Percentiles rank a stretch among this genome's conserved stretches.
These are phyloP conservation scores for Eulimnadia texana DNA, from an alignment of 1,140 invertebrate genomes.

Conservation along the genomic window DNA sequence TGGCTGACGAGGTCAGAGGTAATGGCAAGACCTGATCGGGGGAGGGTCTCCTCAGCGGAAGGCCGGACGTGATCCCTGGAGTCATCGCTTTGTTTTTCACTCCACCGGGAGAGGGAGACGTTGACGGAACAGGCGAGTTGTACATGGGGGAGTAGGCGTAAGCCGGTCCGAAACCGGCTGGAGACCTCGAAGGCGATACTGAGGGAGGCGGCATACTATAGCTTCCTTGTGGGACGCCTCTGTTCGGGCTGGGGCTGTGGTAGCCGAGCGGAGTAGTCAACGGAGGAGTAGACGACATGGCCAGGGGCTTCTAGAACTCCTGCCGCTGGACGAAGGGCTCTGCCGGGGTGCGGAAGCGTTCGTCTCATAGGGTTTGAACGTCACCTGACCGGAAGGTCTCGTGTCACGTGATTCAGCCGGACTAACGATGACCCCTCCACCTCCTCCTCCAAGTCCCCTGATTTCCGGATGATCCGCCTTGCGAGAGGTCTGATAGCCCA, in stretches of 20 bases:
- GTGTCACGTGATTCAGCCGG: conserved; percentile 23
- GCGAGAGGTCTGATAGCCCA: not conserved
- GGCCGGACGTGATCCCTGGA: conserved; percentile 42
- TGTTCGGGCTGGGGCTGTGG: not conserved
- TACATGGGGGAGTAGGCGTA: not conserved
- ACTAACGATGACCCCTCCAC: conserved; percentile 1
- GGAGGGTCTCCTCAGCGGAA: conserved; percentile 36
- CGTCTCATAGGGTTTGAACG: conserved; percentile 7
- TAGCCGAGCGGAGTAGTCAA: no score
- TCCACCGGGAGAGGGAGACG: not conserved
- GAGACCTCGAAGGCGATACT: conserved; percentile 4
- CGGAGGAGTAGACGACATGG: no score
- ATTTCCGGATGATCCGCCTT: not conserved
- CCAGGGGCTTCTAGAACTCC: no score
- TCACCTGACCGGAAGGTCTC: conserved; percentile 15
- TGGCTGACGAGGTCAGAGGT: not conserved
- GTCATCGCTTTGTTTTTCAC: conserved; percentile 16
- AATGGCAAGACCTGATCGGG: not conserved
- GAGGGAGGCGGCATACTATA: conserved; percentile 6
- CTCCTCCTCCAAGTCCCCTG: not conserved
- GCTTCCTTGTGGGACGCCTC: not conserved
- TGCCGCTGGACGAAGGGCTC: no score
- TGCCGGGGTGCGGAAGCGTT: conserved; percentile 8
- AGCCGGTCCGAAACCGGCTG: not conserved
- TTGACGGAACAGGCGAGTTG: not conserved